These are phyloP conservation scores for Hipposideros larvatus DNA, from an alignment of 2,797 vertebrate genomes.

Conservation along the genomic window DNA sequence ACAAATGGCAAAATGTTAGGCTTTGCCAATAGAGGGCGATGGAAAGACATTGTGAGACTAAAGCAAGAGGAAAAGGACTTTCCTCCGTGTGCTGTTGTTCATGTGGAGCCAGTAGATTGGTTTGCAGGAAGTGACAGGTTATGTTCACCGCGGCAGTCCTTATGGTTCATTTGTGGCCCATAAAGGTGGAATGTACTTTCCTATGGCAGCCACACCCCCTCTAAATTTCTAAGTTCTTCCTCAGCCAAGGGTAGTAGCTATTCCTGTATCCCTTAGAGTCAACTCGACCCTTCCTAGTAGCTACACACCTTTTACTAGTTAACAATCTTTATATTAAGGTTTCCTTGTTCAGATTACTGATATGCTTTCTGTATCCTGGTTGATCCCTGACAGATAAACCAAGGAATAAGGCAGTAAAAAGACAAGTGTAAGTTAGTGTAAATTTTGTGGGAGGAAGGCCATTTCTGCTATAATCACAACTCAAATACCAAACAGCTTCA, in stretches of 20 bases:
- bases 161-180: not conserved
- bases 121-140: not conserved
- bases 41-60: not conserved
- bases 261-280: not conserved
- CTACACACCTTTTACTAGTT: not conserved
- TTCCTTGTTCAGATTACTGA: slow-evolving; percentile 1
- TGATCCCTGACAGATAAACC: not conserved
- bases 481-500: slow-evolving; percentile 26
- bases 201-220: not conserved
- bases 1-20: not conserved
- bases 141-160: not conserved
- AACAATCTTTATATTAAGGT: not conserved
- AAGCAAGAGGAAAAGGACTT: not conserved
- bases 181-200: not conserved
- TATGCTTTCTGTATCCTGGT: slow-evolving; percentile 13
- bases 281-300: not conserved
- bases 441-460: not conserved
- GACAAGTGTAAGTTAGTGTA: not conserved
- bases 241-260: not conserved
- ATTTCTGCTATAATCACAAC: slow-evolving; percentile 40
- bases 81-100: not conserved
- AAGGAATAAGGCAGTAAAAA: not conserved
- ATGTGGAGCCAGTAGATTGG: not conserved
- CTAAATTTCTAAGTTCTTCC: not conserved
- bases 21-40: slow-evolving; percentile 10